A percentile compares a stretch with the other conserved stretches of the same genome.
Conservation (phyloP, 2,888 invertebrate species). For the Dicyrtomina minuta region DNA sequence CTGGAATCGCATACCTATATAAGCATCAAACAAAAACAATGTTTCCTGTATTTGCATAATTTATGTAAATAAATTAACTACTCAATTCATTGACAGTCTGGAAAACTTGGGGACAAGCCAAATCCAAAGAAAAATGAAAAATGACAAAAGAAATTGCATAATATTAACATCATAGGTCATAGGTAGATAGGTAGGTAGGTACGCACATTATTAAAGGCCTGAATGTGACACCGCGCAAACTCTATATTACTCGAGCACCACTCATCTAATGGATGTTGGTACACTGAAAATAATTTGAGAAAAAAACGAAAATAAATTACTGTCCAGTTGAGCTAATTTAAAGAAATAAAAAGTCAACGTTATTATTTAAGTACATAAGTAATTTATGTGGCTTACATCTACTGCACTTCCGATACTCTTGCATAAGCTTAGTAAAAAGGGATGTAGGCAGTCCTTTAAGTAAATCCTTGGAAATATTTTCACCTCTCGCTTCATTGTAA, state of each 20-base stretch:
- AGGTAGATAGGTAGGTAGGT: too few relatives aligned
- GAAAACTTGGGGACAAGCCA: too few relatives aligned
- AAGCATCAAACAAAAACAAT: too few relatives aligned
- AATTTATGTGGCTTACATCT: neutral
- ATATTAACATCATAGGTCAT: too few relatives aligned
- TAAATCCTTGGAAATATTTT: neutral
- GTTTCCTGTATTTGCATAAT: too few relatives aligned
- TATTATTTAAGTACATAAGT: neutral
- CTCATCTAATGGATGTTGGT: neutral
- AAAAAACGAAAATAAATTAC: neutral
- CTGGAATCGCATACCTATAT: too few relatives aligned
- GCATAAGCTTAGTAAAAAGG: neutral
- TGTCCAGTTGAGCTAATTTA: neutral
- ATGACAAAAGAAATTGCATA: too few relatives aligned
- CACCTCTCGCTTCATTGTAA: conserved; percentile 3
- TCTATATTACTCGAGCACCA: neutral
- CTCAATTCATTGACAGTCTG: too few relatives aligned
- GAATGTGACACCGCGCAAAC: conserved; percentile 7
- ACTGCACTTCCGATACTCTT: neutral
- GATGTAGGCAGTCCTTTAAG: neutral
- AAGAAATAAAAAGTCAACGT: neutral
- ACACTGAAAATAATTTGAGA: neutral
- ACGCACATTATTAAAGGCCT: neutral
- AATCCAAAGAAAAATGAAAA: too few relatives aligned
- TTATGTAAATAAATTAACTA: too few relatives aligned